These are phyloP conservation scores for Hylaeus volcanicus DNA, from an alignment of 1,140 invertebrate genomes.

Conservation along the genomic window DNA sequence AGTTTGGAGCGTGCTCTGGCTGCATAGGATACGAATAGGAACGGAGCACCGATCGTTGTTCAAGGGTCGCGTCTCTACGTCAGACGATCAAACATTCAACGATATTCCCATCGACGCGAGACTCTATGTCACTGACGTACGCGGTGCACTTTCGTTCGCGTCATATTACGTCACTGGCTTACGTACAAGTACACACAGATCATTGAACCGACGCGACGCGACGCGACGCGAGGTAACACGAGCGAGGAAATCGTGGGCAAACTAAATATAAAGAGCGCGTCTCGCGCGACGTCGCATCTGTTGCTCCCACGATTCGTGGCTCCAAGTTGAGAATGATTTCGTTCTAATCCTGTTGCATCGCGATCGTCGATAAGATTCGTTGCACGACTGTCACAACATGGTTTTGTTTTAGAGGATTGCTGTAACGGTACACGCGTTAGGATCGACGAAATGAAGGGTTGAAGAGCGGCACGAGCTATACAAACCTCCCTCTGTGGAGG, in stretches of 20 bases:
- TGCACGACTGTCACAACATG: conserved; percentile 48
- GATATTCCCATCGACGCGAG: background rate
- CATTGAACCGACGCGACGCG: conserved; percentile 31
- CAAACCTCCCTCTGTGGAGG: conserved; percentile 71
- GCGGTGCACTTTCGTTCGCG: conserved; percentile 12
- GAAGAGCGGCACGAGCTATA: conserved; percentile 18
- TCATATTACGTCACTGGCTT: conserved; percentile 41
- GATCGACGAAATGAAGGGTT: background rate
- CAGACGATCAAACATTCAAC: conserved; percentile 16
- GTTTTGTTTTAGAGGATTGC: background rate
- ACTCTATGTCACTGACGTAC: conserved; percentile 17
- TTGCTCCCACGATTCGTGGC: conserved; percentile 36
- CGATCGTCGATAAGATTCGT: background rate
- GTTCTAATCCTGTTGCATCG: conserved; percentile 19
- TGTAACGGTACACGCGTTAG: background rate
- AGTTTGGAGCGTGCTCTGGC: background rate
- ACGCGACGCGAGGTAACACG: background rate
- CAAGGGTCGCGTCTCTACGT: conserved; percentile 4
- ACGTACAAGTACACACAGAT: conserved; percentile 10
- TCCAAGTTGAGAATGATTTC: background rate
- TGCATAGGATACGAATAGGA: background rate
- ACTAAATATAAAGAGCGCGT: conserved; percentile 61
- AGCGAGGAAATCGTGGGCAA: conserved; percentile 54
- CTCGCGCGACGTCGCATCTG: conserved; percentile 64
- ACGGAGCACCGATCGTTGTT: conserved; percentile 3